Conservation (phyloP, 2,888 invertebrate genomes). For the Congeria kusceri region DNA sequence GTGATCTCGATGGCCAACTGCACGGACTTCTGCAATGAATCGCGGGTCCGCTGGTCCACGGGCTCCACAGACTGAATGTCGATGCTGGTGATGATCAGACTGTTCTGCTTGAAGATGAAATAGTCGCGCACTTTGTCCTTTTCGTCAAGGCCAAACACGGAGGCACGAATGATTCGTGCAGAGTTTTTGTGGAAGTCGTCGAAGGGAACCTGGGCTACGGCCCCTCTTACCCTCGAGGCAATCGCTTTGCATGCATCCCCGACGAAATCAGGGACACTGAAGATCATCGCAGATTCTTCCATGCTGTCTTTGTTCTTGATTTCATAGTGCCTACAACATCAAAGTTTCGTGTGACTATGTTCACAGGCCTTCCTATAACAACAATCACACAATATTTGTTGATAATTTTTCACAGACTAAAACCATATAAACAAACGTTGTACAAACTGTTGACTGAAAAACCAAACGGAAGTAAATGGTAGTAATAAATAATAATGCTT, state of each 20-base stretch:
- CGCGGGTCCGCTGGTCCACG: slow-evolving; percentile 87
- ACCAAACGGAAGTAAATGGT: too few relatives aligned
- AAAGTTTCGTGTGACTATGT: too few relatives aligned
- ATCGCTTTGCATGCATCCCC: slow-evolving; percentile 87
- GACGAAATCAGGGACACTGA: slow-evolving; percentile 87
- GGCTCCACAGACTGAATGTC: slow-evolving; percentile 87
- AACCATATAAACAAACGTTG: too few relatives aligned
- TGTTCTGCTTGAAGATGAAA: slow-evolving; percentile 86
- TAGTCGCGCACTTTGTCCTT: slow-evolving; percentile 84
- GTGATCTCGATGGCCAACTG: slow-evolving; percentile 87
- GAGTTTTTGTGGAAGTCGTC: slow-evolving; percentile 87
- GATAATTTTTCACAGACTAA: too few relatives aligned
- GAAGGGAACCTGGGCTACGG: slow-evolving; percentile 86
- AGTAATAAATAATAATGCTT: too few relatives aligned
- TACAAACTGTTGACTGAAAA: too few relatives aligned
- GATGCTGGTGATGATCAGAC: slow-evolving; percentile 86
- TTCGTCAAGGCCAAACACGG: slow-evolving; percentile 86
- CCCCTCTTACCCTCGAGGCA: slow-evolving; percentile 86
- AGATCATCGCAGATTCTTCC: slow-evolving; percentile 85
- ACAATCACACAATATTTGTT: too few relatives aligned
- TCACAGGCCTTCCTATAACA: too few relatives aligned
- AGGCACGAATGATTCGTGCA: slow-evolving; percentile 86
- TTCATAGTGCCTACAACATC: slow-evolving; percentile 85
- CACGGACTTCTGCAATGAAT: slow-evolving; percentile 86
- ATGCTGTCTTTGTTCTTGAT: slow-evolving; percentile 77